Evolutionary conservation across 2,888 invertebrate genomes (phyloP).

Genomic region (Troilus luridus): DNA sequence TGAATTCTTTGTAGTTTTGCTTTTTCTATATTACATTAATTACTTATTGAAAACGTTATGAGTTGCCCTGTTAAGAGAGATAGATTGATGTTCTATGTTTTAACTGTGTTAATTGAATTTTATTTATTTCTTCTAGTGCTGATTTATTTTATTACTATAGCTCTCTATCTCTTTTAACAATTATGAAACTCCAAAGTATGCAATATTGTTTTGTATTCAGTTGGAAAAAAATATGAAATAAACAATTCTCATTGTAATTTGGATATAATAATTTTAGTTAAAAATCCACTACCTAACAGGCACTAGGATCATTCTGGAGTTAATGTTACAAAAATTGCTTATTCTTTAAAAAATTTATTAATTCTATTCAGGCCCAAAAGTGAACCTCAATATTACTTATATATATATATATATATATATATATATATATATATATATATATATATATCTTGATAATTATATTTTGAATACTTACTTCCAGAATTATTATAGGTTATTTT

Average conservation of each 20-base stretch:
- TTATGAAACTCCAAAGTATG: not conserved
- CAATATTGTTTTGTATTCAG: not conserved
- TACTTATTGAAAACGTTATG: not conserved
- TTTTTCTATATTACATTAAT: conserved; percentile 5
- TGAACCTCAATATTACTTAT: not conserved
- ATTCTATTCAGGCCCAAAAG: not conserved
- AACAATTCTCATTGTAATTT: conserved; percentile 8
- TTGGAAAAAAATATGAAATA: not conserved
- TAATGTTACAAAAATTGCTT: not conserved
- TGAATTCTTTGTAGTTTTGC: not conserved
- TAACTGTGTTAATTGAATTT: conserved; percentile 33
- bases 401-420: not conserved
- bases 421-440: no score
- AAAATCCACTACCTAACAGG: conserved; percentile 46
- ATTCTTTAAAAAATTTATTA: not conserved
- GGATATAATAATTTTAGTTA: not conserved
- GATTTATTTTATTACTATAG: not conserved
- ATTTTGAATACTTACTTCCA: not conserved
- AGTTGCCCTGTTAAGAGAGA: conserved; percentile 39
- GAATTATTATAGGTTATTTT: not conserved
- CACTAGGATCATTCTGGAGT: conserved; percentile 46
- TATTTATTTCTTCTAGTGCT: conserved; percentile 23
- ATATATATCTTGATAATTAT: not conserved
- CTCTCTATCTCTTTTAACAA: conserved; percentile 46
- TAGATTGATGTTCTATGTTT: conserved; percentile 32